These are phyloP conservation scores for Aramus guarauna DNA, from an alignment of 2,113 vertebrate genomes.

Conservation along the genomic window DNA sequence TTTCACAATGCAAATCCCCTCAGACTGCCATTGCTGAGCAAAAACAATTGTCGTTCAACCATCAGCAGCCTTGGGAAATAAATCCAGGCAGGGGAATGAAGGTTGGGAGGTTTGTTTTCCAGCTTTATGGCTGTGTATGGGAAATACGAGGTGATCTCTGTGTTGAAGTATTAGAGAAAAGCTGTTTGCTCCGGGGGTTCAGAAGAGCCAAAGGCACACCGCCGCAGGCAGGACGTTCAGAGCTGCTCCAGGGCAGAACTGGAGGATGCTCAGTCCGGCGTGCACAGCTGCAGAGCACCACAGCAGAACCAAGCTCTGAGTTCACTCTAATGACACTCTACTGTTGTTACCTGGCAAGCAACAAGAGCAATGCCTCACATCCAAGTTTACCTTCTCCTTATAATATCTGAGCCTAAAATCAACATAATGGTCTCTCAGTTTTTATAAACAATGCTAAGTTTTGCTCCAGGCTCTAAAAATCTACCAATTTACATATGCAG, in stretches of 20 bases:
- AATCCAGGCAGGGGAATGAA: not conserved
- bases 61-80: not conserved
- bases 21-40: not conserved
- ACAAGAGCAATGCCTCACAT: not conserved
- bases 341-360: not conserved
- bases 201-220: not conserved
- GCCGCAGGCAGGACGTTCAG: not conserved
- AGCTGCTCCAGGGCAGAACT: not conserved
- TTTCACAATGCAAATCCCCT: not conserved
- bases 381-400: not conserved
- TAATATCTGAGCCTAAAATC: not conserved
- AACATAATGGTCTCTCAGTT: not conserved
- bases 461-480: not conserved
- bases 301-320: not conserved
- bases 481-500: not conserved
- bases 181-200: not conserved
- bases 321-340: not conserved
- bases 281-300: not conserved
- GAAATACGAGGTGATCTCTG: rapidly evolving
- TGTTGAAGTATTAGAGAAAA: not conserved
- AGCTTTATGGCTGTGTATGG: not conserved
- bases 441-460: not conserved
- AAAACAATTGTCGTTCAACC: not conserved
- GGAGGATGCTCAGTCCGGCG: not conserved
- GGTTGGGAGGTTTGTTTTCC: not conserved